These are phyloP conservation scores for Orthosia gothica DNA, from an alignment of 2,888 invertebrate species.

Conservation along the genomic window DNA sequence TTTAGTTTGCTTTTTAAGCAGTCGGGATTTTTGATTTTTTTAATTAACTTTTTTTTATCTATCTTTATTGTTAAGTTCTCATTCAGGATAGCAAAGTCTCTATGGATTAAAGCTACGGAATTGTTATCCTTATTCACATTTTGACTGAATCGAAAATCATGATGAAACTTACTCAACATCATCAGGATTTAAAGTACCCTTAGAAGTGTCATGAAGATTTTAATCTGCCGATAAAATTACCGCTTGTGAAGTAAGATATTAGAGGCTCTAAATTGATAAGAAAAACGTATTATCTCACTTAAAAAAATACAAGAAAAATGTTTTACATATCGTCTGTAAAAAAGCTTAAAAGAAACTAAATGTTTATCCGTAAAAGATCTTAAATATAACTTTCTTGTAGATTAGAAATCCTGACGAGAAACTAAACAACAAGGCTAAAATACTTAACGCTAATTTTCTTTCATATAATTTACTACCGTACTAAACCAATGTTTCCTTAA, in stretches of 20 bases:
- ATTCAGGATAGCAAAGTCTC: background rate
- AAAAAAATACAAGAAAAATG: background rate
- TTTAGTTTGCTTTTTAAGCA: too few relatives aligned
- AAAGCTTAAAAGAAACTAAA: background rate
- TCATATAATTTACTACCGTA: constrained; percentile 22
- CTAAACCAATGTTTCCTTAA: constrained; percentile 20
- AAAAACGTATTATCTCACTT: background rate
- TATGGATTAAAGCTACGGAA: too few relatives aligned
- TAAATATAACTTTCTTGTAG: background rate
- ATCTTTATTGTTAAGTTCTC: background rate
- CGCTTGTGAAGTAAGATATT: background rate
- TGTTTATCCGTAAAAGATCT: background rate
- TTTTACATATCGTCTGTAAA: background rate
- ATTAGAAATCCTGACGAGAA: background rate
- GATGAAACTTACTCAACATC: background rate
- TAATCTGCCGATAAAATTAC: constrained; percentile 1
- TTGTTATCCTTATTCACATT: too few relatives aligned
- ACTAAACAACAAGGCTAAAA: constrained; percentile 11
- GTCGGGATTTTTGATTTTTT: too few relatives aligned
- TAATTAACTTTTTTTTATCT: too few relatives aligned
- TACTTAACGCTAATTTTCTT: constrained; percentile 3
- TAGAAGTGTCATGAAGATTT: background rate
- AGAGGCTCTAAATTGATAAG: background rate
- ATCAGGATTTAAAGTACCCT: background rate
- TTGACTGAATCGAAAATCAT: background rate